Evolutionary conservation across 2,888 invertebrate genomes (phyloP), one percentile per base, ranked within the genome.

Genomic region (Spatulosminthurus flaviceps): DNA sequence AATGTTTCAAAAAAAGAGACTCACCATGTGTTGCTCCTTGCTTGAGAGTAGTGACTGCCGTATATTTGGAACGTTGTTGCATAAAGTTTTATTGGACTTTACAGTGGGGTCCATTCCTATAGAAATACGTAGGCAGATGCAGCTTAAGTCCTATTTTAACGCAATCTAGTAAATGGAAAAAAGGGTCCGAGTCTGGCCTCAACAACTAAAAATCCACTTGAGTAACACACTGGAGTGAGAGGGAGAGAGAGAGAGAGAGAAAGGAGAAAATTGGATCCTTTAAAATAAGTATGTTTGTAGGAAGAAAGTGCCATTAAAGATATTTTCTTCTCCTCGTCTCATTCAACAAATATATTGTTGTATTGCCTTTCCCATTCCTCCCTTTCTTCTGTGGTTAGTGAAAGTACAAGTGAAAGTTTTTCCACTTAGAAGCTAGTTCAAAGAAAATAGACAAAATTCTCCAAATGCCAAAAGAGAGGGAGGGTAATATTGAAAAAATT

Each of bases 81-180:
- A 51, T 51, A 13, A 19, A 51, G 51, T n/a, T 51, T 51, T 51
- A 51, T 51, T 51, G 19, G 51, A 51, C 9, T 9, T 34, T 4
- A 34, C 34, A n/a, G n/a, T n/a, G n/a, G n/a, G n/a, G n/a, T n/a
- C n/a, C n/a, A n/a, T n/a, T n/a, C n/a, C 5, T 34, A 34, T 34
- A 34, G 9, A 34, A 16, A 19, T 51, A 51, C 51, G 16, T 51
- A 51, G 1, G n/a, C 16, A n/a, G 51, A 51, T n/a, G n/a, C 16
- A n/a, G 51, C 51, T 11, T 19, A 13, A 51, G 51, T 19, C 51
- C 16, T 51, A 51, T n/a, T 51, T 51, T 51, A 11, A 13, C 51
- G 51, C 51, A 51, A 51, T 51, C 16, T 51, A 51, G 51, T 51
- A 51, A 51, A 51, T 51, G 51, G 51, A 51, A 51, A 34, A 34